A percentile compares a stretch with the other conserved stretches of the same genome.
These are phyloP conservation scores for Anoplopoma fimbria DNA, from an alignment of 2,113 vertebrate genomes.

Conservation along the genomic window DNA sequence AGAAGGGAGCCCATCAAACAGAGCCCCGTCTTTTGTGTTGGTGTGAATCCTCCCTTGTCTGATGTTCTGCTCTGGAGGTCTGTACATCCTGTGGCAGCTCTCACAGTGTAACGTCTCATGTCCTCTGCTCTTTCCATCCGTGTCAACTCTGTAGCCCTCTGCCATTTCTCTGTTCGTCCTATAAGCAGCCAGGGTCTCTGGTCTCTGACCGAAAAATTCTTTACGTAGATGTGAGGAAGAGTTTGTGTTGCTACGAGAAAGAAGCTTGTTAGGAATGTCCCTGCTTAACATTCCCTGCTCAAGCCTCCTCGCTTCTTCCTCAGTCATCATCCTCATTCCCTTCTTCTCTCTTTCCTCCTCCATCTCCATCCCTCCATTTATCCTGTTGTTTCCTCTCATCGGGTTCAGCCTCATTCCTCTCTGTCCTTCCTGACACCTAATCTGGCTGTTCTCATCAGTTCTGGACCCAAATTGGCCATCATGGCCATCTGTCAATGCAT, in stretches of 20 bases:
- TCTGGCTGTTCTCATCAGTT: constrained; percentile 10
- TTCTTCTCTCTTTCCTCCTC: constrained; percentile 51
- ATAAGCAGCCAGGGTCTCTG: constrained; percentile 6
- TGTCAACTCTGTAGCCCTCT: constrained; percentile 28
- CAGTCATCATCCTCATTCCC: constrained; percentile 24
- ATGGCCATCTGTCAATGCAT: neutral
- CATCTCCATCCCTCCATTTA: constrained; percentile 29
- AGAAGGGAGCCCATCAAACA: constrained; percentile 27
- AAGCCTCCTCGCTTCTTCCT: constrained; percentile 52
- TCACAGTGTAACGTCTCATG: constrained; percentile 58
- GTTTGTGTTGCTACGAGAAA: constrained; percentile 35
- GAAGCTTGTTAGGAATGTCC: constrained; percentile 29
- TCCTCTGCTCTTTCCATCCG: constrained; percentile 30
- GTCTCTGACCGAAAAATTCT: constrained; percentile 30
- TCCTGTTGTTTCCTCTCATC: constrained; percentile 35
- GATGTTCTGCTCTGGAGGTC: constrained; percentile 39
- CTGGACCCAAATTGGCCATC: constrained; percentile 11
- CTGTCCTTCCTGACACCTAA: constrained; percentile 30
- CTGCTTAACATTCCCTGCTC: constrained; percentile 17
- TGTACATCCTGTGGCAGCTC: constrained; percentile 66
- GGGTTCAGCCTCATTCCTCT: constrained; percentile 4
- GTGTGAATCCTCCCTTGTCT: constrained; percentile 19
- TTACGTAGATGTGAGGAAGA: constrained; percentile 50
- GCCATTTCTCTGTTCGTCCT: constrained; percentile 23
- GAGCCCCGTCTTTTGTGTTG: constrained; percentile 7